Base-by-base conservation (phyloP, 1,140 invertebrate species). In the Hyles euphorbiae region DNA sequence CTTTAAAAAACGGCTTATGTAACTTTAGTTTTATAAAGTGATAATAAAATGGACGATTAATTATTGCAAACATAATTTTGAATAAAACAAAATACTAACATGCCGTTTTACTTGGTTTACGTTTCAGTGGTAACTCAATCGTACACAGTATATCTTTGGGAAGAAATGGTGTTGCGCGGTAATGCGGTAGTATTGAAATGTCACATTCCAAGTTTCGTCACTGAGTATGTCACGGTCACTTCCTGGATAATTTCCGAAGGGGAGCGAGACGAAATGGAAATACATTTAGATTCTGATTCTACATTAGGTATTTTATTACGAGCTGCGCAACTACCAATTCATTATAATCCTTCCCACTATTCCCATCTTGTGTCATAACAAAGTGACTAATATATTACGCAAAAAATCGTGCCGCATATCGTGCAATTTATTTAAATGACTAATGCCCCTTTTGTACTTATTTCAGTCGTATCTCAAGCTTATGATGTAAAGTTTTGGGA, bases 401-500 rank as follows among this genome's bases (percentile, higher is more conserved):
- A 22, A 22, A 22, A 22, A 22, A 22, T 22, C 22, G 22, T 22
- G 22, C 22, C 22, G 2, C 22, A 22, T 22, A 22, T 1, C 22
- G 22, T 2, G 22, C 22, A 22, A 22, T 40, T 40, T 40, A 40
- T 8, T 40, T 40, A 5, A 40, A 40, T 40, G 4, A 40, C 5
- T 40, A 44, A n/a, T 46, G 3, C 5, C 12, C 46, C 5, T 54
- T 56, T 60, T 51, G 56, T 59, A 10, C 45, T 43, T 54, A 50
- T 65, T 47, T 51, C 54, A 48, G 53, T 63, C 51, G 52, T 60
- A 53, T 49, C 48, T 36, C 46, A 52, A 53, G 51, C 94, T 66
- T 97, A 96, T 88, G 94, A 96, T 87, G 94, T 94, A 45, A 93
- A 95, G 66, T 95, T 97, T 44, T 96, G 95, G 77, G 95, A 97